phyloP scores from a whole-genome alignment of 1,140 invertebrate genomes.

The Cotesia chilonis region DNA sequence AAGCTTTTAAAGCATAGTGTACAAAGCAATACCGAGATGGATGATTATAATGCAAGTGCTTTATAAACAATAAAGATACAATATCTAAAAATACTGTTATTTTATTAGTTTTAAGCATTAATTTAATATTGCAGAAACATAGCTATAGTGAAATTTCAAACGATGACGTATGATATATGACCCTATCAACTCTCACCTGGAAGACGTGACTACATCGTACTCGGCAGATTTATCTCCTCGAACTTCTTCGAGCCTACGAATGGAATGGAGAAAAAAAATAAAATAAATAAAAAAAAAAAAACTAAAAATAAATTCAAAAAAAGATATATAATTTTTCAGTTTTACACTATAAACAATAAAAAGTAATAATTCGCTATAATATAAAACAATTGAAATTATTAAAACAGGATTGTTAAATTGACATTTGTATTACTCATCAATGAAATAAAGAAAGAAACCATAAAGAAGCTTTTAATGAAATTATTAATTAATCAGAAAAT shows the following conservation, averaged over 20 bases:
- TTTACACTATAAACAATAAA: not conserved
- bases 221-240: slow-evolving; percentile 62
- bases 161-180: slow-evolving; percentile 5
- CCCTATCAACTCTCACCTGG: slow-evolving; percentile 58
- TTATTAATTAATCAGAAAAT: too few relatives aligned
- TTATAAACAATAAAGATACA: slow-evolving; percentile 32
- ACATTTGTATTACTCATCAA: slow-evolving; percentile 2
- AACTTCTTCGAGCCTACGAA: slow-evolving; percentile 61
- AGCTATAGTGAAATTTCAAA: not conserved
- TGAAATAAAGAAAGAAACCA: not conserved
- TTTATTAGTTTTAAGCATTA: slow-evolving; percentile 1
- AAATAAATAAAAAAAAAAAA: slow-evolving; percentile 52
- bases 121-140: not conserved
- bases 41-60: not conserved
- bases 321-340: not conserved
- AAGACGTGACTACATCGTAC: slow-evolving; percentile 63
- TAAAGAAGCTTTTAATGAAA: not conserved
- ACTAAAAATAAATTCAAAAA: slow-evolving; percentile 36
- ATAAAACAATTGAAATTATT: not conserved
- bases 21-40: slow-evolving; percentile 26
- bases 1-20: slow-evolving; percentile 30
- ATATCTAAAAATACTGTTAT: not conserved
- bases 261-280: slow-evolving; percentile 57
- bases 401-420: not conserved
- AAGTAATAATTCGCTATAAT: not conserved